A percentile compares a stretch with the other conserved stretches of the same genome.
Conservation (phyloP, 2,888 invertebrate species). For the Ditula angustiorana region DNA sequence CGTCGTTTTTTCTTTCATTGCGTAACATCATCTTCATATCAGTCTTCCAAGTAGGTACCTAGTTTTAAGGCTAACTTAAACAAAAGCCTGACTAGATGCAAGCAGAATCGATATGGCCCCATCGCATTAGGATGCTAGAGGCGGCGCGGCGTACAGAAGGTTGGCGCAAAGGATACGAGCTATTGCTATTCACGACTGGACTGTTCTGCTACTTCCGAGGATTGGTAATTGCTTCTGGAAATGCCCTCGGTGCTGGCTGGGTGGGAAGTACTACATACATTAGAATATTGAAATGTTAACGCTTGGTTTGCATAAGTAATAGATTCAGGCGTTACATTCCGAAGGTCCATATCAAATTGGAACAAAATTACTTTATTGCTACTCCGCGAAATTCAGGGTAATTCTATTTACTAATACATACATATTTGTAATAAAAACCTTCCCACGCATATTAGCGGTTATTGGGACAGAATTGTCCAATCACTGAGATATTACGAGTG, state of each 20-base stretch:
- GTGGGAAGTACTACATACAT: conserved; percentile 3
- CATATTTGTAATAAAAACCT: too few relatives aligned
- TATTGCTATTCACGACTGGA: conserved; percentile 26
- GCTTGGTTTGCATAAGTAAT: too few relatives aligned
- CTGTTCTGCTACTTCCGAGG: conserved; percentile 31
- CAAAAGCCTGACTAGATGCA: conserved; percentile 5
- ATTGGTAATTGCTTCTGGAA: conserved; percentile 37
- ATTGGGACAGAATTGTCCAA: too few relatives aligned
- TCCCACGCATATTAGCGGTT: too few relatives aligned
- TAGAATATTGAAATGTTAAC: conserved; percentile 25
- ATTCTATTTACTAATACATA: too few relatives aligned
- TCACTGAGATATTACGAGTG: too few relatives aligned
- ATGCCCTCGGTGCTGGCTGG: conserved; percentile 21
- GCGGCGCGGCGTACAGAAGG: conserved; percentile 24
- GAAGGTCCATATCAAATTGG: too few relatives aligned
- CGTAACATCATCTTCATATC: not conserved
- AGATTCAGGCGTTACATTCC: too few relatives aligned
- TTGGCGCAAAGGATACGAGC: conserved; percentile 32
- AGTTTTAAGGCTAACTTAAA: not conserved
- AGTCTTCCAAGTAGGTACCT: not conserved
- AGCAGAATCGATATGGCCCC: conserved; percentile 9
- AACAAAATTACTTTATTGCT: too few relatives aligned
- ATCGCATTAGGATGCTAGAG: conserved; percentile 32
- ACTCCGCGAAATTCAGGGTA: too few relatives aligned
- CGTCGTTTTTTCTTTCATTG: not conserved